Conservation (phyloP, 2,888 invertebrate genomes). For the Helicoverpa assulta region DNA sequence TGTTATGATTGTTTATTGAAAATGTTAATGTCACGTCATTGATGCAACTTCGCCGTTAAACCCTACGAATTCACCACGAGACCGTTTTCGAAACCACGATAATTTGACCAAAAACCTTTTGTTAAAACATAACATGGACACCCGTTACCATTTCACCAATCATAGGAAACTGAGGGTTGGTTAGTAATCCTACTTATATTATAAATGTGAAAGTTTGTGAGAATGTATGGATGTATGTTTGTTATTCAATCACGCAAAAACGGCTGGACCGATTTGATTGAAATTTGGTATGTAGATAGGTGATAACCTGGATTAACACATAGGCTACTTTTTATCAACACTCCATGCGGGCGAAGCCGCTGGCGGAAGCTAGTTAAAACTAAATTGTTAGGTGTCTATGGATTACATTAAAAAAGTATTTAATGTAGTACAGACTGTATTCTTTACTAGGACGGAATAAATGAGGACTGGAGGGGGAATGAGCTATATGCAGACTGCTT, state of each 20-base stretch:
- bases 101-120: conserved; percentile 56
- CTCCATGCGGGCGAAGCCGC: no score
- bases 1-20: no score
- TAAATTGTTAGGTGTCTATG: conserved; percentile 14
- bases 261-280: no score
- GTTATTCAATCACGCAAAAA: no score
- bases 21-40: conserved; percentile 4
- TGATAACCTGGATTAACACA: no score
- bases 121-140: conserved; percentile 28
- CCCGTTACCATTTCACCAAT: conserved; percentile 77
- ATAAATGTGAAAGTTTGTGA: no score
- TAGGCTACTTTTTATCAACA: no score
- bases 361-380: no score
- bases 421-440: conserved; percentile 1
- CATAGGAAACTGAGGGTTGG: conserved; percentile 74
- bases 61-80: conserved; percentile 38
- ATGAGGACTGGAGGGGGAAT: background rate
- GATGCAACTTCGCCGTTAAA: conserved; percentile 70
- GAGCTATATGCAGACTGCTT: conserved; percentile 4
- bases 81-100: conserved; percentile 18
- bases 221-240: no score
- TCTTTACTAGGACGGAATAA: background rate
- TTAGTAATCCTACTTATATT: no score
- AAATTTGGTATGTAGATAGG: no score
- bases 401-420: conserved; percentile 14